Evolutionary conservation across 2,888 invertebrate species (phyloP), one percentile per base, ranked within the genome.

Genomic region (Polymixis lichenea): DNA sequence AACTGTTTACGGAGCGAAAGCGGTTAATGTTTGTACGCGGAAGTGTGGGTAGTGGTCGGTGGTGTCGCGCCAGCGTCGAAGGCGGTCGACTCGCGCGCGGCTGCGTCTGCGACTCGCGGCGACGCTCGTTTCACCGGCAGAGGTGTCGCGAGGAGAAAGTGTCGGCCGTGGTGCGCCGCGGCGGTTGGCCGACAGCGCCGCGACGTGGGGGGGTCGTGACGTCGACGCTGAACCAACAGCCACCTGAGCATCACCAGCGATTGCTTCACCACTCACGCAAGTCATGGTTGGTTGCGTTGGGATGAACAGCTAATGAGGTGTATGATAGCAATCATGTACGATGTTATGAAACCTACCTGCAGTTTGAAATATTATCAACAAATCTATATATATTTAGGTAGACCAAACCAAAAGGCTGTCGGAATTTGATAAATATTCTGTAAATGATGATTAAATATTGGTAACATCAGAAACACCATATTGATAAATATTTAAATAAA

Each of bases 141-240:
- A 92, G 95, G 94, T 95, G 95, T 95, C 95, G 95, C 95, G 95
- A 95, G 95, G 96, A 96, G 96, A 97, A 97, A 97, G 96, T 96
- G 94, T 94, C 93, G 96, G 94, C 95, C 95, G 95, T 96, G 95
- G 95, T 87, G 92, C 92, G 94, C 92, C 89, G 93, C 93, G 92
- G 91, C 93, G 94, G 95, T 94, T 93, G 94, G 94, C 89, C 91
- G 91, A 83, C 79, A 86, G 86, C 83, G 86, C 86, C 89, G 75
- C 68, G 67, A 80, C 70, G 89, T 91, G 92, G 94, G 88, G 96
- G 95, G 95, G 94, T 91, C 91, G 90, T 95, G 95, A 95, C 95
- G 95, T 95, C 87, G 88, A 84, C 22, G 32, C 88, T 87, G 91
- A 93, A 91, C 91, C 90, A 91, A 91, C 93, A 93, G 88, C 91